Percentiles rank a stretch among this genome's conserved stretches.
These are phyloP conservation scores for Malurus splendens DNA, from an alignment of 2,797 vertebrate genomes.

Conservation along the genomic window DNA sequence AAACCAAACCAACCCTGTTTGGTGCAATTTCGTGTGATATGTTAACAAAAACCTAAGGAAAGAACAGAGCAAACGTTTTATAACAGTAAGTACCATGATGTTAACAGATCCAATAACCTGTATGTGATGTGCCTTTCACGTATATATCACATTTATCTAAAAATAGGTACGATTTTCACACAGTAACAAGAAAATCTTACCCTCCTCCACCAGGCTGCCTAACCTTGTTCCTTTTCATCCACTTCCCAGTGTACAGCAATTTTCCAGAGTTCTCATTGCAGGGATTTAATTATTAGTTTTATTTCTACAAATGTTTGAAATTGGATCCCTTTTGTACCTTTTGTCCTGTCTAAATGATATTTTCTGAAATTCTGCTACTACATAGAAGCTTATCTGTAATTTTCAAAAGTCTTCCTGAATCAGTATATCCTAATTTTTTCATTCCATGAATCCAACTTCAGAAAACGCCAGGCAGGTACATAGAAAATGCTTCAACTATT, in stretches of 20 bases:
- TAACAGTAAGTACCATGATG: not conserved
- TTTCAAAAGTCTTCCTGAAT: not conserved
- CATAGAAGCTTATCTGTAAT: not conserved
- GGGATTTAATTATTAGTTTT: not conserved
- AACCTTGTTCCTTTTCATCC: not conserved
- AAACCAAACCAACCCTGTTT: rapidly evolving
- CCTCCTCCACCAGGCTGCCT: not conserved
- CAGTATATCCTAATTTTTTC: not conserved
- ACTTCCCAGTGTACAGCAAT: not conserved
- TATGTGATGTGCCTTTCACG: not conserved
- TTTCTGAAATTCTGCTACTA: not conserved
- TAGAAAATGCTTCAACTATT: not conserved
- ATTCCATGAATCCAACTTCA: not conserved
- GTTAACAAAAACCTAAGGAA: not conserved
- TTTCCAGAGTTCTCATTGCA: not conserved
- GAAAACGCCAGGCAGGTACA: not conserved
- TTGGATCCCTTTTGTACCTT: not conserved
- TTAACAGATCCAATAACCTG: not conserved
- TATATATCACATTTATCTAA: not conserved
- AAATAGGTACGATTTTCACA: not conserved
- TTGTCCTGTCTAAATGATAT: not conserved
- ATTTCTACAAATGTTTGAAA: not conserved
- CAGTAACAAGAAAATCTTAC: not conserved
- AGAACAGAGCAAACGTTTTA: not conserved
- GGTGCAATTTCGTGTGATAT: not conserved